Evolutionary conservation across 2,113 vertebrate genomes (phyloP).

Genomic region (Malurus alboscapulatus): DNA sequence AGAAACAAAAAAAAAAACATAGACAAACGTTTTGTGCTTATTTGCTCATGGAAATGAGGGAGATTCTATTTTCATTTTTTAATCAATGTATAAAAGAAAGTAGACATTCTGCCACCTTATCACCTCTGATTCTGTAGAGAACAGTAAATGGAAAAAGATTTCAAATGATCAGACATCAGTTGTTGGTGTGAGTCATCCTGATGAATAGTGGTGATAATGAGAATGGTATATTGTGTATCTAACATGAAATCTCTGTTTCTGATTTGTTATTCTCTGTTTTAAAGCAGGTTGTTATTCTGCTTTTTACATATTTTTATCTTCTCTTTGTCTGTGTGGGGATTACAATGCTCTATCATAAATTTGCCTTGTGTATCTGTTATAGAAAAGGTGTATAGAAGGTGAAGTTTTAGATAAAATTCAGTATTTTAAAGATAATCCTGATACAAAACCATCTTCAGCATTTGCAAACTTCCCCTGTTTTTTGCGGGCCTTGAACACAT

Average conservation of each 20-base stretch:
- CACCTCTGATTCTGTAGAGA: background rate
- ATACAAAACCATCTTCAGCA: background rate
- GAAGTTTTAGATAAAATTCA: background rate
- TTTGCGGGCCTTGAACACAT: background rate
- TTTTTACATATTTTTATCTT: background rate
- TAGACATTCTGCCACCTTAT: constrained; percentile 32
- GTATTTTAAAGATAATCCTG: background rate
- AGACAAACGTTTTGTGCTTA: background rate
- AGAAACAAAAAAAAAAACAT: background rate
- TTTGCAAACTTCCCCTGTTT: background rate
- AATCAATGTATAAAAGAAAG: constrained; percentile 38
- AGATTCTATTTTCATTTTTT: background rate
- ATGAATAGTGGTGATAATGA: constrained; percentile 24
- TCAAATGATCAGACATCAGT: constrained; percentile 35
- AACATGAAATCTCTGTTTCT: background rate
- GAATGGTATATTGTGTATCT: background rate
- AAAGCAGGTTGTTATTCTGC: background rate
- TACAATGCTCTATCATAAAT: background rate
- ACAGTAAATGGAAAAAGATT: constrained; percentile 51
- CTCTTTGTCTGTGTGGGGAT: background rate
- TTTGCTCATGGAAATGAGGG: background rate
- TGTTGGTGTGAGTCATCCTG: constrained; percentile 40
- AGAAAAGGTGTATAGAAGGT: background rate
- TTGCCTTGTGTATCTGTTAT: background rate
- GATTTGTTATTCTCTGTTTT: background rate